Conservation (phyloP, 1,140 invertebrate genomes). For the Euura saliciscinereae region DNA sequence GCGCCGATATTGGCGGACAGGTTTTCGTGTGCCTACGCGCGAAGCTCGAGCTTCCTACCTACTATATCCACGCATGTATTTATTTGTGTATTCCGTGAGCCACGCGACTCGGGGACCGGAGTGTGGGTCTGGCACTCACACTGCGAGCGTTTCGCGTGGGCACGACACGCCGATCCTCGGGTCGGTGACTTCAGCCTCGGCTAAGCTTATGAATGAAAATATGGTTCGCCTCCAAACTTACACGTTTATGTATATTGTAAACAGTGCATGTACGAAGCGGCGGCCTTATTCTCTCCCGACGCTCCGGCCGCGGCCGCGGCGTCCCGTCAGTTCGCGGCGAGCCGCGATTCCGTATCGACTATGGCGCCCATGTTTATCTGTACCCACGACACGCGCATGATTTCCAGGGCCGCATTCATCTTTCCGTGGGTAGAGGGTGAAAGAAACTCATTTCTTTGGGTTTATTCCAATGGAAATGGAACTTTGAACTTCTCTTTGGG, state of each 20-base stretch:
- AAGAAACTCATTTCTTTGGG: no score
- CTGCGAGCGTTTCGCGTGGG: not conserved
- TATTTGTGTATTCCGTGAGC: conserved; percentile 1
- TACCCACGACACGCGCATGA: not conserved
- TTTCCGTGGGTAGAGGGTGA: not conserved
- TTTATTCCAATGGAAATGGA: no score
- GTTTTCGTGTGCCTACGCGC: no score
- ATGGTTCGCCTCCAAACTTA: conserved; percentile 2
- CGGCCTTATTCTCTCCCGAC: not conserved
- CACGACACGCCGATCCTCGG: not conserved
- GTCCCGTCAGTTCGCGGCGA: not conserved
- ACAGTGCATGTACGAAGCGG: not conserved
- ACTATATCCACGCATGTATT: not conserved
- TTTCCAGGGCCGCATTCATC: not conserved
- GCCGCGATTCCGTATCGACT: not conserved
- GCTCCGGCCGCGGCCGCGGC: not conserved
- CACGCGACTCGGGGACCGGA: not conserved
- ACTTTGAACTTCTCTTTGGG: no score
- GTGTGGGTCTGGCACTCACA: not conserved
- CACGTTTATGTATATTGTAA: not conserved
- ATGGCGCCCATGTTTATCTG: not conserved
- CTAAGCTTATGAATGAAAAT: conserved; percentile 1
- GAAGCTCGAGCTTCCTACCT: no score
- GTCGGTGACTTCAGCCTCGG: not conserved
- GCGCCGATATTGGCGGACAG: no score